Percentiles rank a stretch among this genome's conserved stretches.
phyloP scores from a whole-genome alignment of 2,113 vertebrate species.

The Lophotis ruficrista region DNA sequence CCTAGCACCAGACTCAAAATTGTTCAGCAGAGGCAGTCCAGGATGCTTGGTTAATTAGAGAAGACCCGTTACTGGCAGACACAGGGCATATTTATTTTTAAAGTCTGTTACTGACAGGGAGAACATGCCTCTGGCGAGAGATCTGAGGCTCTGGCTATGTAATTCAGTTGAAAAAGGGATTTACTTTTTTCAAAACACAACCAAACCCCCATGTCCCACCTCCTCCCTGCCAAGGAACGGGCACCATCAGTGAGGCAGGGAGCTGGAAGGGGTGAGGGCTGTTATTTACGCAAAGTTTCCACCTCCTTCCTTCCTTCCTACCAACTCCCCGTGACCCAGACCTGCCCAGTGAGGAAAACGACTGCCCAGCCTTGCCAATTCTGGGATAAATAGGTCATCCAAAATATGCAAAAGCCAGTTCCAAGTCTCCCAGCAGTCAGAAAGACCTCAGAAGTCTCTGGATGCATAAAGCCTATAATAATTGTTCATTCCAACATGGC shows the following conservation, averaged over 20 bases:
- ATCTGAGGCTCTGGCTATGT: constrained; percentile 26
- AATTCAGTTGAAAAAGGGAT: neutral
- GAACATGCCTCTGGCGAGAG: neutral
- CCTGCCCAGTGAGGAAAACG: constrained; percentile 31
- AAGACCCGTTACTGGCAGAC: neutral
- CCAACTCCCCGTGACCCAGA: constrained; percentile 40
- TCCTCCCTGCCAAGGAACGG: neutral
- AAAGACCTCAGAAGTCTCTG: neutral
- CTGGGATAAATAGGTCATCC: constrained; percentile 58
- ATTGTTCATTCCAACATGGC: neutral
- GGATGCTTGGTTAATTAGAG: neutral
- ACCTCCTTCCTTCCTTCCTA: constrained; percentile 59
- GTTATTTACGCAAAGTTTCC: neutral
- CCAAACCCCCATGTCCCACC: neutral
- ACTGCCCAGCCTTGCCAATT: constrained; percentile 14
- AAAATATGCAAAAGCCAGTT: constrained; percentile 43
- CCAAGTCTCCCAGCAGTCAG: constrained; percentile 21
- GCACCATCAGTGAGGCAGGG: neutral
- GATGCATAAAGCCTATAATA: neutral
- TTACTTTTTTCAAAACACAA: neutral
- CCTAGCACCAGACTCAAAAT: neutral
- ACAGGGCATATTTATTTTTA: neutral
- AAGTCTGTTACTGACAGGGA: constrained; percentile 23
- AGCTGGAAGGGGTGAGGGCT: neutral
- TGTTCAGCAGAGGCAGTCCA: neutral